Base-by-base conservation (phyloP, 1,140 invertebrate species). In the Heliconius hewitsoni region DNA sequence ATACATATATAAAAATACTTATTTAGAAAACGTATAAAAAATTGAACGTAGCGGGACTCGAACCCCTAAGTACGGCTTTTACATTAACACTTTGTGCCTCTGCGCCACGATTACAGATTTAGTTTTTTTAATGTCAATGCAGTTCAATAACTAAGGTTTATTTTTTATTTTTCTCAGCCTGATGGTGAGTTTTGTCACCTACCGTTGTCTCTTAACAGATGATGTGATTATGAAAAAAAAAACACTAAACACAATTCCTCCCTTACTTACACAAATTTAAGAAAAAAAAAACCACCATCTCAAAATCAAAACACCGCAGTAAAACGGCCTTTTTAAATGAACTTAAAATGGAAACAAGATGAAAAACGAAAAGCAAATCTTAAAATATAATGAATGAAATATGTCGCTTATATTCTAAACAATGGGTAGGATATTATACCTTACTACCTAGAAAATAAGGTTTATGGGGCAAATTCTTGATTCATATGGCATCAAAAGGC, bases 401-500 rank as follows among this genome's bases (percentile, higher is more conserved):
- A 72, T 80, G 79, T 80, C 60, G 74, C 57, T 66, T 27, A 30
- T 66, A 30, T 66, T 13, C 23, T 3, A 13, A 66, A 66, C 27
- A 66, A 27, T 66, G 23, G 27, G 23, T 66, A 13, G 23, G 27
- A 66, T 66, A 66, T 16, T 66, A 11, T 16, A 66, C 78, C 66
- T 73, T 74, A 81, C 2, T 0, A 13, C 1, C 0, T 37, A 71
- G 2, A 3, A 23, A 30, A 74, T 81, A 81, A 23, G 66, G 80
- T 76, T 16, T 23, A 74, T 66, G 46, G n/a, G 27, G 0, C 9
- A 9, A 57, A 57, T 19, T 60, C 46, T 42, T 66, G 37, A 37
- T 76, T 57, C 70, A 76, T 74, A 80, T 72, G 80, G 77, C 74
- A 75, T 83, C 77, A 83, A 83, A 83, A 84, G 81, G 80, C 78